A percentile compares a stretch with the other conserved stretches of the same genome.
phyloP scores from a whole-genome alignment of 2,113 vertebrate species.

The Gymnarchus niloticus region DNA sequence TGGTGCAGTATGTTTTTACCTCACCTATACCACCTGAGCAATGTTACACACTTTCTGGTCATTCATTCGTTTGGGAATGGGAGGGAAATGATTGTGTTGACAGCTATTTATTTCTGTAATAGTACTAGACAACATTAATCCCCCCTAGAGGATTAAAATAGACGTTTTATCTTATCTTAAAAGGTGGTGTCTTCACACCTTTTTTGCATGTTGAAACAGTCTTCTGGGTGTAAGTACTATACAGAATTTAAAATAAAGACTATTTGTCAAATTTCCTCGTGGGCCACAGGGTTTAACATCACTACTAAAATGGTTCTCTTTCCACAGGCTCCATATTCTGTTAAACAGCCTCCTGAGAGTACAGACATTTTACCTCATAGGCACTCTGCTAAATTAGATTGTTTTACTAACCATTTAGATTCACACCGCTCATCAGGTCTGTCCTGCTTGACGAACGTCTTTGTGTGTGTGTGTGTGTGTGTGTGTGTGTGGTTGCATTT shows the following conservation, averaged over 20 bases:
- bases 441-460: too few species aligned
- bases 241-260: conserved; percentile 7
- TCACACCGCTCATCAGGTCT: background rate
- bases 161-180: conserved; percentile 1
- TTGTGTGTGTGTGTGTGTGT: background rate
- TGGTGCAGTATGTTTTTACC: background rate
- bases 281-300: background rate
- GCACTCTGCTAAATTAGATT: background rate
- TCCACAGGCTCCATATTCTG: background rate
- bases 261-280: background rate
- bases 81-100: background rate
- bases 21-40: too few species aligned
- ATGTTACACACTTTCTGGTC: too few species aligned
- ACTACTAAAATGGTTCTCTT: background rate
- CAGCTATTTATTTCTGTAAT: background rate
- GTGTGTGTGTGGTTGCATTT: background rate
- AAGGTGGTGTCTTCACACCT: background rate
- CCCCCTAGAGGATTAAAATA: background rate
- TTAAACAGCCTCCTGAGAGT: background rate
- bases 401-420: background rate
- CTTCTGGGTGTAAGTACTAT: background rate
- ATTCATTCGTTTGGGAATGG: too few species aligned
- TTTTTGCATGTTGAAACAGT: background rate
- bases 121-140: background rate
- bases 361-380: background rate